Conservation (phyloP, 2,113 vertebrate genomes). For the Zosterops lateralis region DNA sequence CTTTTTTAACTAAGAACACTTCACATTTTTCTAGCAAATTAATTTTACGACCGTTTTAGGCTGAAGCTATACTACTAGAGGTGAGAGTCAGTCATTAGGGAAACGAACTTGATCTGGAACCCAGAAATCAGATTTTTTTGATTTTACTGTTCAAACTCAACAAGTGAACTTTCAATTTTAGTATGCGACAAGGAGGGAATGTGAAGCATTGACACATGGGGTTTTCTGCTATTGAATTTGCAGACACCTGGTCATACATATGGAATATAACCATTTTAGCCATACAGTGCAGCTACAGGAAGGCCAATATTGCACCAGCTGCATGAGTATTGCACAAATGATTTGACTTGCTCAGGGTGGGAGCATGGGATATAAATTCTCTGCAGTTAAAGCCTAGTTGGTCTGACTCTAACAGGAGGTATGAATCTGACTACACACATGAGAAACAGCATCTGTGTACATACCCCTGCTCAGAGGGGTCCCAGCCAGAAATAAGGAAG, state of each 20-base stretch:
- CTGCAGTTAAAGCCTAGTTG: background rate
- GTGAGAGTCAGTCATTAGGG: background rate
- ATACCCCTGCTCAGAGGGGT: background rate
- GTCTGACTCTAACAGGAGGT: background rate
- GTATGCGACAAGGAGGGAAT: background rate
- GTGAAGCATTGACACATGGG: background rate
- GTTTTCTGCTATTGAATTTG: background rate
- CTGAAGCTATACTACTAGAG: background rate
- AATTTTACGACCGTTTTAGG: background rate
- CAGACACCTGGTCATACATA: accelerated
- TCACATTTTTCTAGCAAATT: background rate
- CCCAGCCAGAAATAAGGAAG: background rate
- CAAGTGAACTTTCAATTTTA: background rate
- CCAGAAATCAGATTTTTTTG: background rate
- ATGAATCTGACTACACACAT: background rate
- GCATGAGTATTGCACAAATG: accelerated
- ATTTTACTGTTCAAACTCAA: background rate
- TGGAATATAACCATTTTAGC: background rate
- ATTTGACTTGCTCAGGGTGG: background rate
- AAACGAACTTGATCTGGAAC: background rate
- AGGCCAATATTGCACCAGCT: background rate
- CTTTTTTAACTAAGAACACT: background rate
- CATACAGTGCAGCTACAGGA: background rate
- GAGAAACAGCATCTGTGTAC: background rate
- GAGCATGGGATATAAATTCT: background rate